Conservation (phyloP, 1,140 invertebrate species). For the Drosophila ficusphila region DNA sequence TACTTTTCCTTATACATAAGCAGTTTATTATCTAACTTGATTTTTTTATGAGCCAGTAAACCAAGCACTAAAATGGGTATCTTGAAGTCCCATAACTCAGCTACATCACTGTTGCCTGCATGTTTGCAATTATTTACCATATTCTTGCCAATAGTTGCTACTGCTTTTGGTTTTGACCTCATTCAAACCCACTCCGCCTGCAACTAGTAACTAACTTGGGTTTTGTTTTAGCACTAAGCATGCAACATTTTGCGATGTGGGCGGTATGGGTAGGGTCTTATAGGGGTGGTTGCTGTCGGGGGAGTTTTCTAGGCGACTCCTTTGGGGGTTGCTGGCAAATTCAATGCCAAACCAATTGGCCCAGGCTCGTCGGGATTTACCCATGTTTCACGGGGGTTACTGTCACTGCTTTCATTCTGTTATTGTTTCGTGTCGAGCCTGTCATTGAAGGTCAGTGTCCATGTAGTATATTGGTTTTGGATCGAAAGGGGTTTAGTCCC, state of each 20-base stretch:
- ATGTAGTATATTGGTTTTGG: conserved; percentile 6
- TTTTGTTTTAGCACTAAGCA: conserved; percentile 31
- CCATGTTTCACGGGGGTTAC: conserved; percentile 2
- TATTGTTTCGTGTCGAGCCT: conserved; percentile 3
- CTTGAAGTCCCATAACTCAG: background rate
- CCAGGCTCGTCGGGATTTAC: conserved; percentile 50
- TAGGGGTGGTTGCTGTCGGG: background rate
- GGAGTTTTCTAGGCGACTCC: conserved; percentile 43
- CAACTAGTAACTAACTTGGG: background rate
- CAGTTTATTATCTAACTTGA: too few species aligned
- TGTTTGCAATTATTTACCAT: conserved; percentile 33
- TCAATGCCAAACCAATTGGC: conserved; percentile 66
- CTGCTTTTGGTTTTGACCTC: conserved; percentile 50
- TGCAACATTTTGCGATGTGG: conserved; percentile 33
- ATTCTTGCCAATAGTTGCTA: conserved; percentile 25
- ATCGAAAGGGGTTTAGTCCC: conserved; percentile 2
- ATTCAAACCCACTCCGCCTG: conserved; percentile 43
- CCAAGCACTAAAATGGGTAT: too few species aligned
- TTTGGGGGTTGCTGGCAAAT: conserved; percentile 37
- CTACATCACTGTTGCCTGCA: background rate
- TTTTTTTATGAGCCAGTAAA: too few species aligned
- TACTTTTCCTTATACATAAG: too few species aligned
- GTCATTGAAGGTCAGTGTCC: conserved; percentile 42
- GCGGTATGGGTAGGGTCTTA: background rate
- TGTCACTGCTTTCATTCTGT: conserved; percentile 6